Evolutionary conservation across 53 echinoderm and acorn worm species (phyloP).

Genomic region (Zoroaster sp.): DNA sequence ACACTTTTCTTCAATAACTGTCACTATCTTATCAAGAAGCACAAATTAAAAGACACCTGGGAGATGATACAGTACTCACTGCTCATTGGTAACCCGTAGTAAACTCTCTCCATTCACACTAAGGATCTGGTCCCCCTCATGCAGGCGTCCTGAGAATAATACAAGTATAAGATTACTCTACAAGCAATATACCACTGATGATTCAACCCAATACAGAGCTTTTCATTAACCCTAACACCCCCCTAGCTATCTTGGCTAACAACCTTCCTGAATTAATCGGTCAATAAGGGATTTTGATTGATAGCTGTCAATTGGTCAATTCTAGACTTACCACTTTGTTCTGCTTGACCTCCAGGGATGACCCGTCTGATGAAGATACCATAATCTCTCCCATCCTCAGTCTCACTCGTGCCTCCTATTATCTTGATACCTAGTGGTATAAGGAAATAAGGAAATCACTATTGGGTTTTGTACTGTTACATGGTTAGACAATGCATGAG

Average conservation of each 20-base stretch:
- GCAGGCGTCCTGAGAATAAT: constrained; percentile 69
- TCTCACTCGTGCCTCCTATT: constrained; percentile 83
- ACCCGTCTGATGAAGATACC: constrained; percentile 89
- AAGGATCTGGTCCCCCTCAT: constrained; percentile 92
- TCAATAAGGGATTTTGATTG: too few relatives aligned
- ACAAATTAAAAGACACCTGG: neutral
- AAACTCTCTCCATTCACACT: constrained; percentile 91
- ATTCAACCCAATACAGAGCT: too few relatives aligned
- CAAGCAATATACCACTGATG: too few relatives aligned
- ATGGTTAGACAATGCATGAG: neutral
- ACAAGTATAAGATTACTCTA: too few relatives aligned
- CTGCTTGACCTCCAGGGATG: constrained; percentile 85
- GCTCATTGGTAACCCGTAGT: constrained; percentile 83
- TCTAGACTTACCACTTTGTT: constrained; percentile 71
- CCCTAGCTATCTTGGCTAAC: too few relatives aligned
- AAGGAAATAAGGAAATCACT: neutral
- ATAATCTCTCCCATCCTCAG: constrained; percentile 68
- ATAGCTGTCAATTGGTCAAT: too few relatives aligned
- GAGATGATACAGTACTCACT: constrained; percentile 53
- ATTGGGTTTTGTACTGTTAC: neutral
- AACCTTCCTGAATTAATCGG: too few relatives aligned
- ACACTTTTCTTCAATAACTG: too few relatives aligned
- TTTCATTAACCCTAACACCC: too few relatives aligned
- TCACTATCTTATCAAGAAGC: too few relatives aligned
- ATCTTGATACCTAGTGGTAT: constrained; percentile 80